phyloP scores from a whole-genome alignment of 2,797 vertebrate species.

The Tauraco hartlaubi region DNA sequence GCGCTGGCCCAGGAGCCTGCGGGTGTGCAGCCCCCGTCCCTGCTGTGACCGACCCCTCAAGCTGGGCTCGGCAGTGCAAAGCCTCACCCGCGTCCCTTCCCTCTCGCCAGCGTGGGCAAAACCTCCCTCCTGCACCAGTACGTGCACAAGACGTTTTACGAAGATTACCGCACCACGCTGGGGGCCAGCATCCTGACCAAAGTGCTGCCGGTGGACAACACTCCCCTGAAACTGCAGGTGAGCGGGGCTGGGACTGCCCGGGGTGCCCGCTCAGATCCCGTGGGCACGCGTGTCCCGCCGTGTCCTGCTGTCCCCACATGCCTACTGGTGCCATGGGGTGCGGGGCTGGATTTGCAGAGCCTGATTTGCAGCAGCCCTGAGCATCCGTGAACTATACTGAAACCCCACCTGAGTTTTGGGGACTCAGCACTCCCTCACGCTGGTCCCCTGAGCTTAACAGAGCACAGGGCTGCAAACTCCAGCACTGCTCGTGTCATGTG shows the following conservation, averaged over 20 bases:
- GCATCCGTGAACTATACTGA: fast-evolving
- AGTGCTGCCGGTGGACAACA: constrained; percentile 72
- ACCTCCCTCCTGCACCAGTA: constrained; percentile 86
- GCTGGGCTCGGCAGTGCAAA: fast-evolving
- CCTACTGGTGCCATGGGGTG: fast-evolving
- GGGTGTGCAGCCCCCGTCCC: neutral
- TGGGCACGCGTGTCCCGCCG: fast-evolving
- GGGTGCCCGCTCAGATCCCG: fast-evolving
- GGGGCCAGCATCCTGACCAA: constrained; percentile 85
- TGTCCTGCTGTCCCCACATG: neutral
- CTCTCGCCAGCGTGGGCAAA: constrained; percentile 80
- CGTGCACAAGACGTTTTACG: constrained; percentile 81
- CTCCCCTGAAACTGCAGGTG: constrained; percentile 83
- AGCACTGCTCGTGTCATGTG: fast-evolving
- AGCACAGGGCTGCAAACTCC: neutral
- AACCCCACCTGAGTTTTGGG: neutral
- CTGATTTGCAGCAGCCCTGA: neutral
- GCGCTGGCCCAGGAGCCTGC: fast-evolving
- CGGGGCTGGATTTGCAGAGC: neutral
- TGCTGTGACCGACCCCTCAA: fast-evolving
- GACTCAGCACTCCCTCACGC: neutral
- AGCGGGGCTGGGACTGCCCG: neutral
- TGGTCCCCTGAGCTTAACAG: neutral
- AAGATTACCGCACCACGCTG: constrained; percentile 84
- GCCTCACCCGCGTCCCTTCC: neutral